phyloP scores from a whole-genome alignment of 2,797 vertebrate genomes.

The Melanotaenia boesemani region DNA sequence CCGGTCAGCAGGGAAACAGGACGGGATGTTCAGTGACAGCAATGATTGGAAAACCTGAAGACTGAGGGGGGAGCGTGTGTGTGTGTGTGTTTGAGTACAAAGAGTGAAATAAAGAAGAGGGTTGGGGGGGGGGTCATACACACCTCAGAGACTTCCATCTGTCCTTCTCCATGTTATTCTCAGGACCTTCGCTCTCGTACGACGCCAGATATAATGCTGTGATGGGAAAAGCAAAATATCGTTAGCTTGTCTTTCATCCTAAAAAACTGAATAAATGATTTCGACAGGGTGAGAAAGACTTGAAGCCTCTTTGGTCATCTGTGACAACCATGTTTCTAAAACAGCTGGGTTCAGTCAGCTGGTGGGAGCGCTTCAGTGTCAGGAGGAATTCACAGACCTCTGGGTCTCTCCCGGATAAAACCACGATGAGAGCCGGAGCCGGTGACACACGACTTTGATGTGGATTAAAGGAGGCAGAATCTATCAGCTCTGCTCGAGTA shows the following conservation, averaged over 20 bases:
- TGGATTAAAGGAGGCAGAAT: slow-evolving; percentile 26
- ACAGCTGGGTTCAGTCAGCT: slow-evolving; percentile 12
- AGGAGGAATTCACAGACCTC: slow-evolving; percentile 29
- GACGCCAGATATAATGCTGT: slow-evolving; percentile 94
- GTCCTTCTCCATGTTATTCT: slow-evolving; percentile 96
- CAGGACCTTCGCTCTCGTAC: slow-evolving; percentile 94
- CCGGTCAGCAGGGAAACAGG: slow-evolving; percentile 25
- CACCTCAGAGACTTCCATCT: slow-evolving; percentile 97
- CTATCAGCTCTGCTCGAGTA: background rate
- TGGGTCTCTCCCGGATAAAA: slow-evolving; percentile 17
- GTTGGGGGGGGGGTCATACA: slow-evolving; percentile 29
- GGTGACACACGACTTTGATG: slow-evolving; percentile 22
- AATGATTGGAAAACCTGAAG: slow-evolving; percentile 45
- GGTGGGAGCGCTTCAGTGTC: slow-evolving; percentile 8
- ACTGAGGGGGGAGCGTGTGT: background rate
- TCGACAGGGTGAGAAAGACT: too few relatives aligned
- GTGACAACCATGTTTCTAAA: background rate
- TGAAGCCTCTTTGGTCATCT: too few relatives aligned
- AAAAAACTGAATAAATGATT: too few relatives aligned
- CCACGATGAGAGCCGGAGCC: slow-evolving; percentile 16
- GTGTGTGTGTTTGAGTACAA: background rate
- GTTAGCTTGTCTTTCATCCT: too few relatives aligned
- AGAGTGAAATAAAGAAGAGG: background rate
- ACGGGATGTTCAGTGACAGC: slow-evolving; percentile 27
- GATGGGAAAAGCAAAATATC: background rate